Conservation (phyloP, 1,140 invertebrate species). For the Acromyrmex charruanus region DNA sequence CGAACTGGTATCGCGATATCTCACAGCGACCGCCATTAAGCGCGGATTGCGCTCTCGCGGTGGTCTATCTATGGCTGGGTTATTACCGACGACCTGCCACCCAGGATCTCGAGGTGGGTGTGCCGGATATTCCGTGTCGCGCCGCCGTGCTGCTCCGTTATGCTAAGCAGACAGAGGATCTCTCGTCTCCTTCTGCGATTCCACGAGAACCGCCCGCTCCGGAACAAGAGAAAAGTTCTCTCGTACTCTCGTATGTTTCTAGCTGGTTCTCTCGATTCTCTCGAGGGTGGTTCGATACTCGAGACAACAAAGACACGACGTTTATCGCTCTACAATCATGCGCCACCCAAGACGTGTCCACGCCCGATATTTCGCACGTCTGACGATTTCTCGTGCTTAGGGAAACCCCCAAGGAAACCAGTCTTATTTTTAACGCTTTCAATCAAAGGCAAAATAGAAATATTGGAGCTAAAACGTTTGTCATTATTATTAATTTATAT, state of each 20-base stretch:
- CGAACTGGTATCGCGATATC: constrained; percentile 78
- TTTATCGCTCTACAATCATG: constrained; percentile 36
- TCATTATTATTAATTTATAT: no score
- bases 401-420: constrained; percentile 11
- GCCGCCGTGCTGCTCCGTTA: constrained; percentile 68
- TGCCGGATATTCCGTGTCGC: constrained; percentile 66
- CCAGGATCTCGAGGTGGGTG: constrained; percentile 78
- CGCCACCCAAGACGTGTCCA: constrained; percentile 56
- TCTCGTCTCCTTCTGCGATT: constrained; percentile 26
- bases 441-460: not conserved
- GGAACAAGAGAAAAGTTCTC: constrained; percentile 9
- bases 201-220: not conserved
- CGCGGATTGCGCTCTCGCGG: constrained; percentile 79
- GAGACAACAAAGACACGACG: constrained; percentile 44
- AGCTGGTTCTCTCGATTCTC: constrained; percentile 35
- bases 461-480: no score
- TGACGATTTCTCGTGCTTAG: not conserved
- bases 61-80: constrained; percentile 78
- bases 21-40: constrained; percentile 78
- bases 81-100: constrained; percentile 80
- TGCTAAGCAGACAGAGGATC: constrained; percentile 67
- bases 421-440: constrained; percentile 26
- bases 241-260: constrained; percentile 50
- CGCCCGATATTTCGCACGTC: constrained; percentile 32
- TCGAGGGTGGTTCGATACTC: constrained; percentile 38